Conservation (phyloP, 2,888 invertebrate species). For the Meghimatium bilineatum region DNA sequence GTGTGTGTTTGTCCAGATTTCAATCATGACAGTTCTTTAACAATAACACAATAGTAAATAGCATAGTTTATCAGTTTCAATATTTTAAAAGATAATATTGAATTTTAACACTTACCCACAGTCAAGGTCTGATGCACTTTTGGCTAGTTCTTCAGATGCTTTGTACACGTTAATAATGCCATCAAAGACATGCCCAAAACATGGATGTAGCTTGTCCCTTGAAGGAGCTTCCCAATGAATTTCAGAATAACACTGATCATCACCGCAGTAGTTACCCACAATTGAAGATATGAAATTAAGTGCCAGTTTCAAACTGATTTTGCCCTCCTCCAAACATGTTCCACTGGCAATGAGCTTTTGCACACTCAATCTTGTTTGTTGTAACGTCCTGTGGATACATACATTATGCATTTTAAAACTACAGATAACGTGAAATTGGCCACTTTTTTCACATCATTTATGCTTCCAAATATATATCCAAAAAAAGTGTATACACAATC, state of each 20-base stretch:
- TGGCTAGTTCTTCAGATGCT: constrained; percentile 8
- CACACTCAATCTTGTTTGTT: constrained; percentile 21
- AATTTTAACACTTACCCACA: constrained; percentile 33
- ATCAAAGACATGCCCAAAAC: constrained; percentile 25
- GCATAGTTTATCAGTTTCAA: neutral
- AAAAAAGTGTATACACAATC: too few species aligned
- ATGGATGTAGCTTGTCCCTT: neutral
- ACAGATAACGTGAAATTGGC: neutral
- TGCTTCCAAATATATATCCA: neutral
- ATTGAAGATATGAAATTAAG: constrained; percentile 12
- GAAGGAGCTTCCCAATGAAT: neutral
- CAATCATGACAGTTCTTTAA: neutral
- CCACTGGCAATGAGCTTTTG: neutral
- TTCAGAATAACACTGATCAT: neutral
- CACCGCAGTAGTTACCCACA: constrained; percentile 19
- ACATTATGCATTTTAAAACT: neutral
- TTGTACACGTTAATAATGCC: constrained; percentile 33
- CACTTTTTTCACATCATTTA: neutral
- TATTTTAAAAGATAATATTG: neutral
- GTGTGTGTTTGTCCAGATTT: too few species aligned
- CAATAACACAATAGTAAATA: neutral
- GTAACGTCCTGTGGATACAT: constrained; percentile 10
- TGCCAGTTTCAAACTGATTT: neutral
- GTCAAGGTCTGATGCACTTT: neutral
- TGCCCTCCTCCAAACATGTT: constrained; percentile 17